A percentile compares a stretch with the other conserved stretches of the same genome.
Conservation (phyloP, 2,113 vertebrate species). For the Theristicus caerulescens region DNA sequence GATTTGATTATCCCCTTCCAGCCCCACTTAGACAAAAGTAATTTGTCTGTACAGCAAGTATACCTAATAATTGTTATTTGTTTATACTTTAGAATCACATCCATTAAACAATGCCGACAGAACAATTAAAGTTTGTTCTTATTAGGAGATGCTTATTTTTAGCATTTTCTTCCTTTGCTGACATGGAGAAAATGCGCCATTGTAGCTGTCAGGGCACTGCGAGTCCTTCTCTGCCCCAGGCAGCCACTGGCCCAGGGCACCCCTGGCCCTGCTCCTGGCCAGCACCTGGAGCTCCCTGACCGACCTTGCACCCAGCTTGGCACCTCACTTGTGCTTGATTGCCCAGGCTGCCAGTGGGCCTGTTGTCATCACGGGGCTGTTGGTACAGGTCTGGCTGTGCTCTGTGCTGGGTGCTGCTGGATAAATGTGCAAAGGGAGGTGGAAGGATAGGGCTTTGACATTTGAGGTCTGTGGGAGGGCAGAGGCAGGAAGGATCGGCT, state of each 20-base stretch:
- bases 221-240: not conserved
- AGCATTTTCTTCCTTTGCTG: not conserved
- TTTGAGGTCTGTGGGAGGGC: not conserved
- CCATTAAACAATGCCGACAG: slow-evolving; percentile 19
- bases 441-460: not conserved
- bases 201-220: not conserved
- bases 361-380: not conserved
- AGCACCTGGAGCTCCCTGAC: not conserved
- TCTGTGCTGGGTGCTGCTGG: not conserved
- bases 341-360: no score
- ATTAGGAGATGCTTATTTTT: not conserved
- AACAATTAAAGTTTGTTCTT: not conserved
- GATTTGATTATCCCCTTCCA: not conserved
- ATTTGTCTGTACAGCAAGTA: slow-evolving; percentile 4
- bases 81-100: slow-evolving; percentile 30
- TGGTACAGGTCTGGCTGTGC: not conserved
- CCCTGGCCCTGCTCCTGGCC: not conserved
- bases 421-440: not conserved
- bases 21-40: slow-evolving; percentile 4
- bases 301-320: not conserved
- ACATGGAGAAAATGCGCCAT: not conserved
- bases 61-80: slow-evolving; percentile 39
- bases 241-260: not conserved
- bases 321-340: not conserved
- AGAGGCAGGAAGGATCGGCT: not conserved